Evolutionary conservation across 2,113 vertebrate genomes (phyloP).

Genomic region (Camelus bactrianus): DNA sequence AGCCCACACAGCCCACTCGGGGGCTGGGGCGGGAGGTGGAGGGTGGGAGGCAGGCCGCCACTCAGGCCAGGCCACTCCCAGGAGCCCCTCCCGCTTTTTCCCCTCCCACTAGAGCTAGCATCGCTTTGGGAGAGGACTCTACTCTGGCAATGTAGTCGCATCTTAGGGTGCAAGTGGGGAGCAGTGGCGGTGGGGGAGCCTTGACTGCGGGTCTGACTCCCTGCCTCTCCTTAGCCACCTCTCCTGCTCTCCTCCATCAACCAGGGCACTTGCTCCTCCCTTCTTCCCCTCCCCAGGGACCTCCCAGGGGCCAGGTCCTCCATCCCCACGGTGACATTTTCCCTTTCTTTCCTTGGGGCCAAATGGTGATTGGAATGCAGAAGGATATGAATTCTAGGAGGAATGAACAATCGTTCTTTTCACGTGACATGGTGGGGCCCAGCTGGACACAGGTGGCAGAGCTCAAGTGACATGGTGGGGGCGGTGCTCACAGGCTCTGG

Average conservation of each 20-base stretch:
- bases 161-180: neutral
- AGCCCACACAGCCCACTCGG: neutral
- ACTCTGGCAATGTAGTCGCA: neutral
- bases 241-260: neutral
- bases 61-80: neutral
- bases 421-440: neutral
- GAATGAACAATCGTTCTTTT: neutral
- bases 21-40: neutral
- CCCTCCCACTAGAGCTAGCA: rapidly evolving
- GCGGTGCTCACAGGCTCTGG: neutral
- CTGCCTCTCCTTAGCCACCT: neutral
- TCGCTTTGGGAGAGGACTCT: rapidly evolving
- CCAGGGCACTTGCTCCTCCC: neutral
- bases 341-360: neutral
- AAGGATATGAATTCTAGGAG: neutral
- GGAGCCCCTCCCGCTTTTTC: rapidly evolving
- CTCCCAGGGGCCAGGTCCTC: rapidly evolving
- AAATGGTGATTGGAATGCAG: neutral
- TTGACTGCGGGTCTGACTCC: neutral
- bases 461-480: neutral
- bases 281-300: rapidly evolving
- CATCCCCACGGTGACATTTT: neutral
- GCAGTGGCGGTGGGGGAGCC: neutral
- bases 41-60: too few species aligned
- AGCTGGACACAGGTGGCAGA: neutral